Conservation (phyloP, 2,888 invertebrate genomes). For the Acanthosepion lycidas region DNA sequence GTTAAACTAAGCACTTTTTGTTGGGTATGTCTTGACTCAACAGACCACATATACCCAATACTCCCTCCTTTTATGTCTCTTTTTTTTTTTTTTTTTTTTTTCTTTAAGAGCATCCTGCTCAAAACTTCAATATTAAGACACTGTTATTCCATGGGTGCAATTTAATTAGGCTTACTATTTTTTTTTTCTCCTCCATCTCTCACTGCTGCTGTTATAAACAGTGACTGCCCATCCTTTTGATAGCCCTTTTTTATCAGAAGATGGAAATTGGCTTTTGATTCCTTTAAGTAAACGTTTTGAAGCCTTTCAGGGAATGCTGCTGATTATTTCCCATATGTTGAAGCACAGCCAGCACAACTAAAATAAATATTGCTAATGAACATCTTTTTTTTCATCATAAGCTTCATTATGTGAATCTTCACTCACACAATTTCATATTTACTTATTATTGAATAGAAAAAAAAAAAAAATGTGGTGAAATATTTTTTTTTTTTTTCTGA, state of each 20-base stretch:
- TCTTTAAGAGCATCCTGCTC: neutral
- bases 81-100: neutral
- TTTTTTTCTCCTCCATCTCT: neutral
- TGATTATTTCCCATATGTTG: conserved; percentile 18
- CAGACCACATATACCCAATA: neutral
- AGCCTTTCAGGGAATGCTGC: neutral
- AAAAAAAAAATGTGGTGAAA: too few species aligned
- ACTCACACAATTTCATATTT: too few species aligned
- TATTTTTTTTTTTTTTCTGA: too few species aligned
- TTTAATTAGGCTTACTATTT: neutral
- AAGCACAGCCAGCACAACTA: neutral
- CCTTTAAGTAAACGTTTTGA: neutral
- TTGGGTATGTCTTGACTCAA: neutral
- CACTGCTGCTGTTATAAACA: neutral
- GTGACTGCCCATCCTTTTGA: neutral
- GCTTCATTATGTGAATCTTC: too few species aligned
- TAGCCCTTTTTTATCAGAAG: neutral
- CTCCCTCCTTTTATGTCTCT: neutral
- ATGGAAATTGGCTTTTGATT: neutral
- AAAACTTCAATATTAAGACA: neutral
- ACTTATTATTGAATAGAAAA: too few species aligned
- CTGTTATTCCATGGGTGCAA: neutral
- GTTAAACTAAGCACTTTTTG: neutral
- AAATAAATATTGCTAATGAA: neutral
- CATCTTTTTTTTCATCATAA: neutral